These are phyloP conservation scores for Ophion ellenae DNA, from an alignment of 2,888 invertebrate species.

Conservation along the genomic window DNA sequence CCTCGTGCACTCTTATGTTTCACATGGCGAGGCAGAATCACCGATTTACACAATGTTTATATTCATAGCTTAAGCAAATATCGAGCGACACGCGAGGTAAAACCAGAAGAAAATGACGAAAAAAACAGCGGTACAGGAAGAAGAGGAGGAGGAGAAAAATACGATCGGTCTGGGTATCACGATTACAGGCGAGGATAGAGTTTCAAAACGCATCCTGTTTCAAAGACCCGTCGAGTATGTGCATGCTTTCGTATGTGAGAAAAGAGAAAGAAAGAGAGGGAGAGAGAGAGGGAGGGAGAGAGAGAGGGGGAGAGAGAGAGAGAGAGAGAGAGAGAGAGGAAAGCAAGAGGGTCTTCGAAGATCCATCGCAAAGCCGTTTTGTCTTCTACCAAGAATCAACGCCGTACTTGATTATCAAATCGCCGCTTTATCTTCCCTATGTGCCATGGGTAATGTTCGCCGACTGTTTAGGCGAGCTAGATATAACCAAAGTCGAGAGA, in stretches of 20 bases:
- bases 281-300: background rate
- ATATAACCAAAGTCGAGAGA: background rate
- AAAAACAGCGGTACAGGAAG: background rate
- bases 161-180: slow-evolving; percentile 27
- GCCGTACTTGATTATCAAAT: background rate
- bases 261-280: background rate
- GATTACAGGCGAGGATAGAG: slow-evolving; percentile 57
- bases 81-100: background rate
- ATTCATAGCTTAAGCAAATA: background rate
- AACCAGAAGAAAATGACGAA: background rate
- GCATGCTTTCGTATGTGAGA: background rate
- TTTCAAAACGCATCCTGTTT: slow-evolving; percentile 53
- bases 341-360: slow-evolving; percentile 10
- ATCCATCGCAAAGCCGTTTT: slow-evolving; percentile 40
- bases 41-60: slow-evolving; percentile 10
- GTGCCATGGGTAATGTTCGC: background rate
- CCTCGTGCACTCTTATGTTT: background rate
- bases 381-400: background rate
- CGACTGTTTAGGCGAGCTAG: background rate
- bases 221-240: slow-evolving; percentile 39
- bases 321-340: too few relatives aligned
- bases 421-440: background rate
- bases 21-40: background rate
- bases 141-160: slow-evolving; percentile 15
- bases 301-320: background rate